Evolutionary conservation across 2,797 vertebrate genomes (phyloP).

Genomic region (Brotula barbata): DNA sequence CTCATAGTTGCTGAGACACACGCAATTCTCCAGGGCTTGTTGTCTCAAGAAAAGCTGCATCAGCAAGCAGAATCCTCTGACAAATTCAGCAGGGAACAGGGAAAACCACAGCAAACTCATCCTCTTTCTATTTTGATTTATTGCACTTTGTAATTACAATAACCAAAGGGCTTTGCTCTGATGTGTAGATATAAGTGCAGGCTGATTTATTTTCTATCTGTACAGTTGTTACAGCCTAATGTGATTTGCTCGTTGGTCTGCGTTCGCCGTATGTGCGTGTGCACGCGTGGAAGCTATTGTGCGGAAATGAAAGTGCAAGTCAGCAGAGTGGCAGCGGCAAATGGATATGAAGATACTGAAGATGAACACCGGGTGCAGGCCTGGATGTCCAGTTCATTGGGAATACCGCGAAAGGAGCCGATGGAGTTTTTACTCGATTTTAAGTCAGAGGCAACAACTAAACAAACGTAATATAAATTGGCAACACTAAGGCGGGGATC

Average conservation of each 20-base stretch:
- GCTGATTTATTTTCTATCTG: conserved; percentile 64
- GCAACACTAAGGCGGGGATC: conserved; percentile 5
- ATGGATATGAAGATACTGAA: conserved; percentile 16
- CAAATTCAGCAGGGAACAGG: conserved; percentile 43
- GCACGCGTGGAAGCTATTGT: conserved; percentile 47
- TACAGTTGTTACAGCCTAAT: conserved; percentile 39
- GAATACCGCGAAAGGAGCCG: conserved; percentile 2
- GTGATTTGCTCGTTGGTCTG: conserved; percentile 13
- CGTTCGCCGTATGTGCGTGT: conserved; percentile 13
- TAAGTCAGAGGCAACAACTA: conserved; percentile 14
- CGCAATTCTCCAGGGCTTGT: conserved; percentile 67
- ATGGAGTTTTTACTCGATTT: neutral
- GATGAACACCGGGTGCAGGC: conserved; percentile 17
- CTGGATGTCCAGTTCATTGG: conserved; percentile 12
- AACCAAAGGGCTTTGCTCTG: conserved; percentile 63
- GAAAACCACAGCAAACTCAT: conserved; percentile 56
- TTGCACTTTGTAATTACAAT: conserved; percentile 72
- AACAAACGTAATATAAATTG: conserved; percentile 18
- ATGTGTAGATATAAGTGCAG: conserved; percentile 63
- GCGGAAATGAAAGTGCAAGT: conserved; percentile 53
- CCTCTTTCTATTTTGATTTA: conserved; percentile 69
- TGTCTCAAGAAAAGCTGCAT: conserved; percentile 68
- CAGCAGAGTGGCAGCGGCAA: conserved; percentile 39
- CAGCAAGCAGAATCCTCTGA: conserved; percentile 61
- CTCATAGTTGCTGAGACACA: conserved; percentile 73